phyloP scores from a whole-genome alignment of 1,140 invertebrate genomes.

The Marisa cornuarietis region DNA sequence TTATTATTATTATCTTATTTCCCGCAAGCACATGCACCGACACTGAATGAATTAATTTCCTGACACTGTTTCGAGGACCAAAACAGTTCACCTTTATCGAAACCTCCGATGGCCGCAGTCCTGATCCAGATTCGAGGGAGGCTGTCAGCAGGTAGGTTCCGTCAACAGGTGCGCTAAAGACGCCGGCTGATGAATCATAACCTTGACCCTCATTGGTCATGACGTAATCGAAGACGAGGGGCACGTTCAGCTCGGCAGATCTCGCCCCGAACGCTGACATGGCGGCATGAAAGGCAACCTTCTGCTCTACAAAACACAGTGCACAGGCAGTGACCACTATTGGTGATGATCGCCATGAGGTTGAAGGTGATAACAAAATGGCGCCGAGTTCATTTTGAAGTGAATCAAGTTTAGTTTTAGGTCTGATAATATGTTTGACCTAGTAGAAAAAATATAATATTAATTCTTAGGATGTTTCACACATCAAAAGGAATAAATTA shows the following conservation, averaged over 20 bases:
- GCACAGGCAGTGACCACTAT: no score
- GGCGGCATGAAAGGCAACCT: constrained; percentile 18
- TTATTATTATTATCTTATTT: no score
- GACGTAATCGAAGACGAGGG: constrained; percentile 18
- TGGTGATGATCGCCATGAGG: no score
- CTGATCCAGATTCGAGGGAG: constrained; percentile 12
- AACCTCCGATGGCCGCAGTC: background rate
- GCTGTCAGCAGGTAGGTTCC: constrained; percentile 13
- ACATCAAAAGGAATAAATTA: background rate
- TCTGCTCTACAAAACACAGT: background rate
- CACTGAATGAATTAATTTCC: background rate
- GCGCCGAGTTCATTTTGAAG: no score
- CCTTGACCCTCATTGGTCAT: constrained; percentile 24
- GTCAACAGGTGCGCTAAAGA: constrained; percentile 8
- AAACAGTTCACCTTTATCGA: background rate
- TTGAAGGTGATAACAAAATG: no score
- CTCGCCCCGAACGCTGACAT: background rate
- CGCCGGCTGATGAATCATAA: background rate
- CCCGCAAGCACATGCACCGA: no score
- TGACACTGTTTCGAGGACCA: background rate
- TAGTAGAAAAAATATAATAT: background rate
- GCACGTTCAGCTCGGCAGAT: background rate
- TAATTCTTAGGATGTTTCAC: background rate
- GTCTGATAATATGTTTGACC: background rate
- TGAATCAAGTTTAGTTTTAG: no score